Base-by-base conservation (phyloP, 2,113 vertebrate species). In the Girardinichthys multiradiatus region DNA sequence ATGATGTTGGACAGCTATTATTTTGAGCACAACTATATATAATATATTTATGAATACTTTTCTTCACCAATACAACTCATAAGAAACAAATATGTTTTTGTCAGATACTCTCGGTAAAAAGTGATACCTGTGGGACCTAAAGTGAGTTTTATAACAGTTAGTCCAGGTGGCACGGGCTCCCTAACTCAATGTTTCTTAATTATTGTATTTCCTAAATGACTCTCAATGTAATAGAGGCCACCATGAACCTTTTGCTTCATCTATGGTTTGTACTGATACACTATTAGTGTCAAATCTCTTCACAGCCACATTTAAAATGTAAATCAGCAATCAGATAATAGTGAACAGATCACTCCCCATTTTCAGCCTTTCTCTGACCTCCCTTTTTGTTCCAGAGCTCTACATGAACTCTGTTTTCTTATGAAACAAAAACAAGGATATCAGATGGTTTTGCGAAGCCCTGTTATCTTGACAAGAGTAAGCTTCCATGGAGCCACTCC, bases 121-220 rank as follows among this genome's bases (percentile, higher is more conserved):
- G 87, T 86, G 90, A 89, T 91, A 87, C 91, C 90, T 91, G 90
- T 80, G 84, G 88, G 77, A 86, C 76, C 78, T 70, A 69, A 45
- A 33, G 26, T 77, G 64, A 81, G 72, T 84, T 89, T 89, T 72
- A 57, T 79, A 84, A 86, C 77, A 84, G 85, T 90, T 90, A 79
- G 81, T 92, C 92, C 82, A 92, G 92, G 90, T 77, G 80, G 92
- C 69, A 87, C 87, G 85, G 87, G 92, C 88, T 89, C 86, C 89
- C 91, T 87, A 88, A 82, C 89, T 74, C 79, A 78, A 80, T 86
- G 84, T 79, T 89, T 90, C 89, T 92, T 87, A 87, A 73, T 64
- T 31, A 21, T 70, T 10, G 28, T 17, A 61, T 60, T 24, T 72
- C 71, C 33, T 28, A 8, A 62, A 71, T 29, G 33, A 28, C 13